Evolutionary conservation across 2,113 vertebrate genomes (phyloP), one percentile per base, ranked within the genome.

Genomic region (Mustelus asterias): DNA sequence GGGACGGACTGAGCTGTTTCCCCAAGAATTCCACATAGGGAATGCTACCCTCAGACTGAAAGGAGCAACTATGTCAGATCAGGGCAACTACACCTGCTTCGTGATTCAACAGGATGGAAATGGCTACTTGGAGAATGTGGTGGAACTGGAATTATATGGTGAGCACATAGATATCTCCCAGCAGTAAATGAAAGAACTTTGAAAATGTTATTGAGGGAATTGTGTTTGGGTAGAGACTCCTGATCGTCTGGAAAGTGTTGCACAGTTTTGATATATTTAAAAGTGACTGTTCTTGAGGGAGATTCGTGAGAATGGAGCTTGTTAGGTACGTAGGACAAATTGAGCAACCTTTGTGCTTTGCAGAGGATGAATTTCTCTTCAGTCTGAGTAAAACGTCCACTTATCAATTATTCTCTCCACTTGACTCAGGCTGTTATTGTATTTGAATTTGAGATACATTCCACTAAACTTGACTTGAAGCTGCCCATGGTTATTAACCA

Each of bases 1-100:
- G 18, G 96, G 48, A 44, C 83, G 96, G 48, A 96, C 95, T 22
- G 58, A 95, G 48, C 95, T 96, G 24, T 96, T 96, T 63, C 95
- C 33, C 18, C 5, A 16, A 20, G 95, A 96, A 60, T 94, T 96
- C 33, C 16, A 20, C 72, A 95, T 60, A 58, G 96, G 95, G 60
- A 96, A 96, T 58, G 72, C 90, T 26, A 41, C 89, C 8, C 89
- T 96, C 8, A 48, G 94, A 37, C 29, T 95, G 63, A 95, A 29
- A 65, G 44, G 7, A 24, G 13, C 93, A 67, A 22, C 20, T 20
- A 20, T 29, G 48, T 83, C 88, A 3, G 95, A 95, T 22, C 22
- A n/a, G 72, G 96, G 96, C 24, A 96, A 96, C 72, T 96, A 96
- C 41, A 78, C 78, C 7, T 96, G 96, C 29, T 83, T 14, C 29